Conservation (phyloP, 2,113 vertebrate genomes). For the Pongo pygmaeus region DNA sequence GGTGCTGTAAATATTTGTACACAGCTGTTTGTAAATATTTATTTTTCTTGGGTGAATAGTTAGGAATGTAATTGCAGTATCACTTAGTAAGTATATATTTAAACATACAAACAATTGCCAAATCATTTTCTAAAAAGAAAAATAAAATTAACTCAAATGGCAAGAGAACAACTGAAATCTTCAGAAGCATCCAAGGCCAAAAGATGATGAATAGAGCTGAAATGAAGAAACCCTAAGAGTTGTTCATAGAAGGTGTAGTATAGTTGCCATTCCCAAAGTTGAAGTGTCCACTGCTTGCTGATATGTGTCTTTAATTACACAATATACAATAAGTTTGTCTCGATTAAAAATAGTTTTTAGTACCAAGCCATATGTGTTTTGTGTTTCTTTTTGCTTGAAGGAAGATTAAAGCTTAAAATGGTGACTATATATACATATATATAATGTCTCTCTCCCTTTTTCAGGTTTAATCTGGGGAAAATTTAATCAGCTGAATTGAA, state of each 20-base stretch:
- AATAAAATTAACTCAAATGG: background rate
- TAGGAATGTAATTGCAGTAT: background rate
- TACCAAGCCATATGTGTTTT: background rate
- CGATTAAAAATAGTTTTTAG: background rate
- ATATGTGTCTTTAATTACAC: background rate
- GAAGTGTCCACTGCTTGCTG: background rate
- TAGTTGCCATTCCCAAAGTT: background rate
- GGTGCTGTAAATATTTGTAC: background rate
- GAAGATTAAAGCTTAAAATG: background rate
- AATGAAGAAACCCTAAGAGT: fast-evolving
- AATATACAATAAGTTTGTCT: background rate
- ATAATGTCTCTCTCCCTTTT: background rate
- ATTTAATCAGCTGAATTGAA: conserved; percentile 64
- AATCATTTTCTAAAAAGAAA: background rate
- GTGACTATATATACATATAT: background rate
- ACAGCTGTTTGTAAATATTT: background rate
- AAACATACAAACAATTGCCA: background rate
- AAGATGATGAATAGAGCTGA: background rate
- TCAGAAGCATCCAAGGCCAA: background rate
- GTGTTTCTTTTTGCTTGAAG: background rate
- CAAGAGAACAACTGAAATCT: background rate
- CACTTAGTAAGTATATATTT: background rate
- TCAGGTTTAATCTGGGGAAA: background rate
- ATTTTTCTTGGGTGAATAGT: background rate
- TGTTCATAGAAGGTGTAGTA: fast-evolving